Conservation (phyloP, 2,113 vertebrate species). For the Isichthys henryi region DNA sequence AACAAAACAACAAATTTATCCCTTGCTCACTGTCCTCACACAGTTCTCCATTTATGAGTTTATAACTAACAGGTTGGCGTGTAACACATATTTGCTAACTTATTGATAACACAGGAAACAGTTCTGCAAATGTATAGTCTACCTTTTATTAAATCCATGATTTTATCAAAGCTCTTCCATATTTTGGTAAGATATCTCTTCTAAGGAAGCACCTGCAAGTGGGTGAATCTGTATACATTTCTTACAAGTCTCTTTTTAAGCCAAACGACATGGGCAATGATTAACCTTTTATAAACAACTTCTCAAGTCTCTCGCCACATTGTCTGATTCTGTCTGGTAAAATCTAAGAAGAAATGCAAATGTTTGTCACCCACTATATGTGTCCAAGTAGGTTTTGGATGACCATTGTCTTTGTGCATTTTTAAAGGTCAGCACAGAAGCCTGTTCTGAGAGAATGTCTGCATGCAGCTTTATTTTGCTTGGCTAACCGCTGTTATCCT, state of each 20-base stretch:
- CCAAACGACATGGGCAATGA: not conserved
- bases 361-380: not conserved
- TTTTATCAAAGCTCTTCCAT: not conserved
- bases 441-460: not conserved
- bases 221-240: not conserved
- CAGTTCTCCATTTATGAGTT: not conserved
- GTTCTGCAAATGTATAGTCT: not conserved
- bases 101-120: not conserved
- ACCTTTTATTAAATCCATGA: not conserved
- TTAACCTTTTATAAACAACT: not conserved
- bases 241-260: not conserved
- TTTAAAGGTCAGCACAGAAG: slow-evolving; percentile 3
- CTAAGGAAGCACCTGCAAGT: not conserved
- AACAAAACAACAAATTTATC: not conserved
- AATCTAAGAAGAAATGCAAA: not conserved
- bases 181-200: not conserved
- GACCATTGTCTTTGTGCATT: not conserved
- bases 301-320: not conserved
- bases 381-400: not conserved
- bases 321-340: not conserved
- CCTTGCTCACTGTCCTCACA: not conserved
- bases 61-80: not conserved
- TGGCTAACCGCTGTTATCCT: not conserved
- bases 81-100: not conserved
- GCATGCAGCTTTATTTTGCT: slow-evolving; percentile 6